Evolutionary conservation across 1,140 invertebrate genomes (phyloP), one percentile per base, ranked within the genome.

Genomic region (Apolygus lucorum): DNA sequence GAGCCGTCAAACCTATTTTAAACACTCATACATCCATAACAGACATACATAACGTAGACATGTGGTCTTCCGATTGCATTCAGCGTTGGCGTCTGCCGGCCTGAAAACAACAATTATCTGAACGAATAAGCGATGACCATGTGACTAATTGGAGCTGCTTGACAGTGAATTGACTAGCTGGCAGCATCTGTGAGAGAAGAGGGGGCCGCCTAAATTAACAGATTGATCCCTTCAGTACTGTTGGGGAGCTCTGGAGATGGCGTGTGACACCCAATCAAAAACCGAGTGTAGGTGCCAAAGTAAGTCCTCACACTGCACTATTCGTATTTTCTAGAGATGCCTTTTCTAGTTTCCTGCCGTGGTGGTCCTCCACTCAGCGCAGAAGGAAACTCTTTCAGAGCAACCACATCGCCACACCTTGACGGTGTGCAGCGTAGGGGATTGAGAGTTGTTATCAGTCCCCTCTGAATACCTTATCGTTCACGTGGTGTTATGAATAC

Each of bases 111-210:
- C n/a, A 24, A 59, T 24, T 17, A 59, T 59, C 4, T 17, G 54
- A 59, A 59, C 11, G 22, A 13, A 24, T 59, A 13, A 24, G 11
- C 54, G 22, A 59, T 21, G 54, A 24, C 54, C 22, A 13, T 13
- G 13, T 13, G 13, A 17, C 54, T 59, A 59, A 59, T 59, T 24
- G 22, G 22, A 59, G 54, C 54, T 24, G 54, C 54, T 24, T 17
- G 54, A 4, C 54, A 21, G 54, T 59, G 54, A 59, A 59, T 59
- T 59, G 54, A 59, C 8, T 17, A 4, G 54, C 54, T 59, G 54
- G 54, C 8, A 59, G 54, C 22, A 24, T 17, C 13, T 14, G 54
- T 4, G 22, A 11, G 54, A 59, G 54, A 11, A 59, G 54, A 17
- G 54, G 54, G 54, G 22, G 22, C 54, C 22, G 54, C 54, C 54